A percentile compares a stretch with the other conserved stretches of the same genome.
phyloP scores from a whole-genome alignment of 2,797 vertebrate genomes.

The Danio jaintianensis region DNA sequence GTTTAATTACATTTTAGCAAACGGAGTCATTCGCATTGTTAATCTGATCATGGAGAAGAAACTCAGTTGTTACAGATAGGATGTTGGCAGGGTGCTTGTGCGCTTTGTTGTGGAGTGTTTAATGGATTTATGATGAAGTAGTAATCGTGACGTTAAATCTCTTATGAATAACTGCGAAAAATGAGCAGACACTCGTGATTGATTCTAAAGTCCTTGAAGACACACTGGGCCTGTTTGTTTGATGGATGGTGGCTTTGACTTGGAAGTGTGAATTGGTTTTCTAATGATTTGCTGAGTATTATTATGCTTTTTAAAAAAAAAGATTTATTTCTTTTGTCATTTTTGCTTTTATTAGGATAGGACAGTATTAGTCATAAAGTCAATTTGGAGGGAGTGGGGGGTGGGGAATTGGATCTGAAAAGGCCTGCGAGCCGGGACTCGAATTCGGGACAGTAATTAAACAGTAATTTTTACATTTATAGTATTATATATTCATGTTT shows the following conservation, averaged over 20 bases:
- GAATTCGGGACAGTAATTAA: too few relatives aligned
- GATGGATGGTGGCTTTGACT: neutral
- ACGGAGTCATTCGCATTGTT: neutral
- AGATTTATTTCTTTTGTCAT: too few relatives aligned
- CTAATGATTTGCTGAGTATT: slow-evolving; percentile 9
- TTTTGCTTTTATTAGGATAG: too few relatives aligned
- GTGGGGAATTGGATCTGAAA: too few relatives aligned
- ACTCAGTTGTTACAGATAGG: slow-evolving; percentile 2
- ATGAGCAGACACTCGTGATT: neutral
- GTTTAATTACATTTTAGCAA: slow-evolving; percentile 17
- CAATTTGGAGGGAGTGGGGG: too few relatives aligned
- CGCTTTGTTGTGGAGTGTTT: neutral
- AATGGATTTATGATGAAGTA: neutral
- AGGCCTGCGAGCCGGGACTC: too few relatives aligned
- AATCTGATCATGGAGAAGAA: neutral
- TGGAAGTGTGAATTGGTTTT: neutral
- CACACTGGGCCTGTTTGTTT: slow-evolving; percentile 27
- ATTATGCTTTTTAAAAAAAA: neutral
- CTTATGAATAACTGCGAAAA: neutral
- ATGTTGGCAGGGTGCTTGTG: neutral
- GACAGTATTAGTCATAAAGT: too few relatives aligned
- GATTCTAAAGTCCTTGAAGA: neutral
- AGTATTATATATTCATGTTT: too few relatives aligned
- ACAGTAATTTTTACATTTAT: too few relatives aligned
- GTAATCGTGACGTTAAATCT: slow-evolving; percentile 2